Evolutionary conservation across 2,888 invertebrate species (phyloP), one percentile per base, ranked within the genome.

Genomic region (Danaus chrysippus): DNA sequence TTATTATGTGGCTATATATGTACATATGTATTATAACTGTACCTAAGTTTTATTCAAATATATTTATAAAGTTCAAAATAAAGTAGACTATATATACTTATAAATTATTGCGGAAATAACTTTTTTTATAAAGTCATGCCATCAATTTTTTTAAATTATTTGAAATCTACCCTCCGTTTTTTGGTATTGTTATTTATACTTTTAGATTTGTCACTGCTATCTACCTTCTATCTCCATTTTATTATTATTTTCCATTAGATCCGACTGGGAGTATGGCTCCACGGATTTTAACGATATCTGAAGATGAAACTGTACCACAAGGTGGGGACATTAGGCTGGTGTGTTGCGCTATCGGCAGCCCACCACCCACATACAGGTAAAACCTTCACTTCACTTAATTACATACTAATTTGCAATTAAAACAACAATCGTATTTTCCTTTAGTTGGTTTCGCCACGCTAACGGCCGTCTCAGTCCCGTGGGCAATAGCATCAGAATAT

Each of bases 301-400:
- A 93, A 65, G 93, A 93, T 61, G 92, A 87, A 63, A 91, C 92
- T 58, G 93, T 93, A 5, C 91, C 92, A 58, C 91, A 93, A 72
- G 94, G 94, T n/a, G 93, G 93, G 23, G 93, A 94, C 71, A 92
- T 94, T 61, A 92, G 94, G 68, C 90, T 95, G 12, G 92, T 94
- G 3, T 95, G 95, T 79, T 93, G 94, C 54, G 94, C 94, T 2
- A 92, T 94, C 71, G 95, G 94, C 54, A 93, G 92, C 72, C 95
- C 95, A 10, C 93, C 94, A 1, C 95, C 95, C 0, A 92, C 92
- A 9, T 95, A 94, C 85, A 94, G 93, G 92, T 94, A 54, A 52
- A 12, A 13, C 0, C 42, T 41, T 59, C 43, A 42, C 11, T 34
- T 11, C 54, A 15, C 6, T 11, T 44, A 13, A 12, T 42, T 23